A percentile compares a stretch with the other conserved stretches of the same genome.
These are phyloP conservation scores for Pica pica DNA, from an alignment of 2,113 vertebrate species.

Conservation along the genomic window DNA sequence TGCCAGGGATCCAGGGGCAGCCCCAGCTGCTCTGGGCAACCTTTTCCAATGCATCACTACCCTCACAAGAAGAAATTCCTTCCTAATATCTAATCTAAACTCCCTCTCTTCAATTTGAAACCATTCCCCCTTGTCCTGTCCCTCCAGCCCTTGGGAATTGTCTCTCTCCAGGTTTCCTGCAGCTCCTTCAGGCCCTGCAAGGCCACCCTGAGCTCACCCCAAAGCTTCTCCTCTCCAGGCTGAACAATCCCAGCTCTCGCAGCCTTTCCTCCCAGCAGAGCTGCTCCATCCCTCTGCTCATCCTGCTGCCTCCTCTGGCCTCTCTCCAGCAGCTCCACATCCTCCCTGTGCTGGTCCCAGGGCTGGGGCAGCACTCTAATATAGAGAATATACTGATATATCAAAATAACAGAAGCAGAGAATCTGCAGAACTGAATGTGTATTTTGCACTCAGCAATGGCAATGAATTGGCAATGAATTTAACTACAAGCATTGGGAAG, in stretches of 20 bases:
- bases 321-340: background rate
- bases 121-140: background rate
- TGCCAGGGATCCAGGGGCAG: background rate
- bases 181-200: background rate
- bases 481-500: background rate
- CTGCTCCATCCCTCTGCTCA: background rate
- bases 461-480: background rate
- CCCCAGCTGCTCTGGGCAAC: accelerated
- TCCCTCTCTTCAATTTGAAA: accelerated
- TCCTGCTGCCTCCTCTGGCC: background rate
- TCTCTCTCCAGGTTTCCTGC: background rate
- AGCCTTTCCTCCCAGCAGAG: background rate
- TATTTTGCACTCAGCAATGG: background rate
- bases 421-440: background rate
- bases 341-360: background rate
- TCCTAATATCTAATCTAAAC: accelerated
- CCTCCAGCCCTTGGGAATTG: background rate
- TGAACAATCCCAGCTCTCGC: background rate
- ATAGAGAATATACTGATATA: background rate
- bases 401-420: background rate
- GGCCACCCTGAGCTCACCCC: background rate
- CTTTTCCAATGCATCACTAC: accelerated
- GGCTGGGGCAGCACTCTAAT: background rate
- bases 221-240: background rate
- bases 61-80: accelerated